Percentiles rank a stretch among this genome's conserved stretches.
These are phyloP conservation scores for Hydrotaea cyrtoneurina DNA, from an alignment of 2,888 invertebrate genomes.

Conservation along the genomic window DNA sequence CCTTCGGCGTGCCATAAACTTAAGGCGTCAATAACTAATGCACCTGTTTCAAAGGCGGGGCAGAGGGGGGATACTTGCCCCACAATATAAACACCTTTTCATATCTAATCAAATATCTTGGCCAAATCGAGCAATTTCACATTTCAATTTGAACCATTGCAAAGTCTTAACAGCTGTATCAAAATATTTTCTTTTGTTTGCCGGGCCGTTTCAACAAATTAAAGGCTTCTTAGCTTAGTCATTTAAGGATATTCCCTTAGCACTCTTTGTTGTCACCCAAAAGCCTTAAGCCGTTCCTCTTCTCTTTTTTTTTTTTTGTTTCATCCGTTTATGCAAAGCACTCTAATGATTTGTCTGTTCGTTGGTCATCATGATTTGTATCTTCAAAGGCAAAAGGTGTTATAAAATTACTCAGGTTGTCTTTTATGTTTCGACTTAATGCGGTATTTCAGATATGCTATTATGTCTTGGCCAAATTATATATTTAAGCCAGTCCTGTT, in stretches of 20 bases:
- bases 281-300: background rate
- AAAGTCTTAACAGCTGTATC: conserved; percentile 33
- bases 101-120: conserved; percentile 1
- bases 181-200: background rate
- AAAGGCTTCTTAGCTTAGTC: conserved; percentile 24
- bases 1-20: background rate
- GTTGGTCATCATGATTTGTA: background rate
- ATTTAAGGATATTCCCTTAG: background rate
- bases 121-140: background rate
- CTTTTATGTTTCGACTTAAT: too few species aligned
- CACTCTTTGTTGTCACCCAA: conserved; percentile 22
- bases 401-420: conserved; percentile 31
- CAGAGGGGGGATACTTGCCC: too few species aligned
- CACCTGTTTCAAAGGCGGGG: background rate
- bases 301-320: background rate
- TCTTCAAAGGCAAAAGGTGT: conserved; percentile 41
- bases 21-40: background rate
- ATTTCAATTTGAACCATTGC: background rate
- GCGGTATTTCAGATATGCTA: background rate
- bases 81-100: conserved; percentile 11
- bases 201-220: background rate
- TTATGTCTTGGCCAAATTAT: conserved; percentile 32
- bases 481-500: conserved; percentile 28
- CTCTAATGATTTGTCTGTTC: background rate
- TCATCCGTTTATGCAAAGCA: background rate